phyloP scores from a whole-genome alignment of 2,797 vertebrate species.

The Lacerta bilineata region DNA sequence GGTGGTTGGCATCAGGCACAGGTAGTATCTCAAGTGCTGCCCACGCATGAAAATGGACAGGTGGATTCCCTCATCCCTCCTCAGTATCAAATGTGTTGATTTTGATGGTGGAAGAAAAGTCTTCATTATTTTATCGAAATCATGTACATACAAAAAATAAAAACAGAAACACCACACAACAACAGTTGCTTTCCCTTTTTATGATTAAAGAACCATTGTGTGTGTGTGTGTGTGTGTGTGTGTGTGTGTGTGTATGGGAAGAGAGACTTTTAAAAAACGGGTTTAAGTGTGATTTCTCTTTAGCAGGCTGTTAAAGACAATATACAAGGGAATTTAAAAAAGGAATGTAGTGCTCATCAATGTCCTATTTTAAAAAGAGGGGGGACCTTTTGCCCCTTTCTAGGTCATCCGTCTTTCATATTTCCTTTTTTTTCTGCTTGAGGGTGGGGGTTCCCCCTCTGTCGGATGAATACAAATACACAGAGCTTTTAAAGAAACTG shows the following conservation, averaged over 20 bases:
- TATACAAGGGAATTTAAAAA: not conserved
- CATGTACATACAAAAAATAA: not conserved
- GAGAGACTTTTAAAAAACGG: not conserved
- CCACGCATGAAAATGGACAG: not conserved
- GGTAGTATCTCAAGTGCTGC: not conserved
- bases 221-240: too few relatives aligned
- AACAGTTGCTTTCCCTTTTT: not conserved
- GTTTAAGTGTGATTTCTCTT: too few relatives aligned
- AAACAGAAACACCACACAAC: too few relatives aligned
- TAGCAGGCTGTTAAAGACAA: not conserved
- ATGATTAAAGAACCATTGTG: not conserved
- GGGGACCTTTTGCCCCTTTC: not conserved
- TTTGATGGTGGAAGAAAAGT: not conserved
- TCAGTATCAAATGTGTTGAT: too few relatives aligned
- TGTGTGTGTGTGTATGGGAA: too few relatives aligned
- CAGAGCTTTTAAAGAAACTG: slow-evolving; percentile 24
- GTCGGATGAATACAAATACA: slow-evolving; percentile 16
- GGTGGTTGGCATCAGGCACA: not conserved
- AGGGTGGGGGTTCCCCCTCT: slow-evolving; percentile 6
- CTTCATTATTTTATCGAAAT: not conserved
- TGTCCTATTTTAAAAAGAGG: not conserved
- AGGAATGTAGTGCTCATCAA: too few relatives aligned
- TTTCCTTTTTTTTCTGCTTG: slow-evolving; percentile 29
- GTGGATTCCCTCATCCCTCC: not conserved
- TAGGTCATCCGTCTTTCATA: slow-evolving; percentile 47